Evolutionary conservation across 2,797 vertebrate species (phyloP), one percentile per base, ranked within the genome.

Genomic region (Austrolebias charrua): DNA sequence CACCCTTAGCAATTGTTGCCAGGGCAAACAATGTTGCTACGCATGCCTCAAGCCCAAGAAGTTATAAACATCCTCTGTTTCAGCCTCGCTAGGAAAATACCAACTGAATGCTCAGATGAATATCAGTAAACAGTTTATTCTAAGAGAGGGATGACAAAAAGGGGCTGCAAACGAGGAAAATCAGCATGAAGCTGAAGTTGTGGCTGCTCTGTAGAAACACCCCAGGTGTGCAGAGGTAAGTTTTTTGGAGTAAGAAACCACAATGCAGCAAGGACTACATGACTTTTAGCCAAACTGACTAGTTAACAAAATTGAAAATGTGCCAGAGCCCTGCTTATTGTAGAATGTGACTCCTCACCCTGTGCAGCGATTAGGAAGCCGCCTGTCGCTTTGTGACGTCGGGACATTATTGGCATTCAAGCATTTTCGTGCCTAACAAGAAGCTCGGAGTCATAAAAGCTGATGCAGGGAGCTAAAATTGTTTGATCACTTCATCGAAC

Each of bases 11-110:
- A 49, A 49, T 63, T 66, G 77, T 81, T 85, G 71, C 65, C 66
- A 76, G 49, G 70, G 61, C 61, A 84, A 79, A 82, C 38, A 65
- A 38, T 14, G 77, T 76, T 86, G 81, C 81, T 80, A 79, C 0
- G 65, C 48, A 66, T 55, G 49, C 43, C 60, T 74, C 20, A 70
- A 75, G 67, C 73, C 60, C 71, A 63, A 53, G 40, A 58, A 67
- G 71, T 71, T 75, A 54, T 51, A 77, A 78, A 69, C 60, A 78
- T 24, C 4, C 13, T 52, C 51, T 63, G 28, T 63, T 45, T 19
- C 31, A 18, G n/a, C 44, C 9, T 9, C 3, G 6, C 28, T n/a
- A 24, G 40, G 31, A 59, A 31, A 47, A 42, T n/a, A 10, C 53
- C 33, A 61, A 18, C 8, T 55, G 16, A 63, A 46, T 59, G 46